Conservation (phyloP, 2,888 invertebrate species). For the Mesorhabditis spiculigera region DNA sequence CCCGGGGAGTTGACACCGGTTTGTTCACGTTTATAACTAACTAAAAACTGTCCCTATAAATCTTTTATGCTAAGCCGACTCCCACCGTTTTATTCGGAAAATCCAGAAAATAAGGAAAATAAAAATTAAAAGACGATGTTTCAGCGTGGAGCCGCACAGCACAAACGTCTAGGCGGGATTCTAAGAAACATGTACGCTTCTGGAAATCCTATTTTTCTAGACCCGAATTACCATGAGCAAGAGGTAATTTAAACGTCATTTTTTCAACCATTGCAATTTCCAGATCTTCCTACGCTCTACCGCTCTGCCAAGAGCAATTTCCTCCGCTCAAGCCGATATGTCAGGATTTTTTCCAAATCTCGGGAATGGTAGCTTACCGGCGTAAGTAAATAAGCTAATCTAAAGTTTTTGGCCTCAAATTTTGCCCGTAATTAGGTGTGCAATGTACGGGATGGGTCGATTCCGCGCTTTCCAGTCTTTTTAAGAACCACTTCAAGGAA, state of each 20-base stretch:
- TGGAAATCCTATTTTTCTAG: neutral
- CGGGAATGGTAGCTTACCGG: no score
- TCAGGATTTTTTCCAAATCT: neutral
- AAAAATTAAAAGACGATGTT: neutral
- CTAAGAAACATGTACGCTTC: neutral
- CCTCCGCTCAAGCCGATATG: neutral
- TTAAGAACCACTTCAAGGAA: no score
- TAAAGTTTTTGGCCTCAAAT: no score
- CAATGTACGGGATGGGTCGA: no score
- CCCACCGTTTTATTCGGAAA: no score
- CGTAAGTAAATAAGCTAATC: no score
- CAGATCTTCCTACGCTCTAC: neutral
- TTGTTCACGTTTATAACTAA: constrained; percentile 43
- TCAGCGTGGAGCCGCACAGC: neutral
- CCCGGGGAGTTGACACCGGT: constrained; percentile 84
- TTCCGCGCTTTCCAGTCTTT: no score
- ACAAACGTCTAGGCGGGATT: neutral
- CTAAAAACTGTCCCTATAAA: neutral
- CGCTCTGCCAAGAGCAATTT: neutral
- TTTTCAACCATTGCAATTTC: no score
- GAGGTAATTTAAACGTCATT: neutral
- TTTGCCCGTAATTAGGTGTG: no score
- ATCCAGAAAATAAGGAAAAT: no score
- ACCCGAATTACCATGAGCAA: neutral
- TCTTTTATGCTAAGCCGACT: no score